Evolutionary conservation across 2,797 vertebrate genomes (phyloP).

Genomic region (Fratercula arctica): DNA sequence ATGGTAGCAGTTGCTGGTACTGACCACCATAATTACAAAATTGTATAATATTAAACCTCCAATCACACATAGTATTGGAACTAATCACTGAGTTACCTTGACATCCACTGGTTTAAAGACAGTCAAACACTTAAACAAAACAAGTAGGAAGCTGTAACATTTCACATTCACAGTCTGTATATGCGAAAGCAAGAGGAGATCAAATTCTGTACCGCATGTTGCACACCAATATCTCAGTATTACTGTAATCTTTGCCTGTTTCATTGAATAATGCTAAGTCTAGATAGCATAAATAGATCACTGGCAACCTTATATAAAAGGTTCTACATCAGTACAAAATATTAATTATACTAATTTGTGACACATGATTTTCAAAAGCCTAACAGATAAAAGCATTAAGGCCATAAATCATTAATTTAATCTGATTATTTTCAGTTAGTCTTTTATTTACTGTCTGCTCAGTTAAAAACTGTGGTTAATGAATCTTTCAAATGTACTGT

Average conservation of each 20-base stretch:
- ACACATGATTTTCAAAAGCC: background rate
- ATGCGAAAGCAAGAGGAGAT: background rate
- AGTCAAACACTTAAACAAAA: background rate
- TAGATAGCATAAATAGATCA: background rate
- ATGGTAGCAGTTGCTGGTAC: background rate
- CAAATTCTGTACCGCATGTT: background rate
- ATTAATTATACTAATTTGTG: slow-evolving; percentile 23
- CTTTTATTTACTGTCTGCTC: background rate
- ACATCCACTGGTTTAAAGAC: background rate
- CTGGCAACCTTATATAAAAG: background rate
- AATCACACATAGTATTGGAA: background rate
- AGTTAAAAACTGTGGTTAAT: slow-evolving; percentile 36
- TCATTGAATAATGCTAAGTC: background rate
- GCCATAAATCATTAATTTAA: slow-evolving; percentile 12
- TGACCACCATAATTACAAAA: background rate
- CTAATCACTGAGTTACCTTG: background rate
- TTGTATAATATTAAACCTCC: background rate
- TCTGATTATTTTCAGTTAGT: background rate
- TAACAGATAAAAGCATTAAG: background rate
- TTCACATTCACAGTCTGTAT: background rate
- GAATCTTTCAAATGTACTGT: background rate
- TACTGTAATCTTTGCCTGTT: background rate
- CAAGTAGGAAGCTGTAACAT: background rate
- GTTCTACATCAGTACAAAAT: background rate
- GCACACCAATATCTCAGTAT: background rate